phyloP scores from a whole-genome alignment of 53 echinoderm and acorn worm genomes.

The Holothuria scabra region DNA sequence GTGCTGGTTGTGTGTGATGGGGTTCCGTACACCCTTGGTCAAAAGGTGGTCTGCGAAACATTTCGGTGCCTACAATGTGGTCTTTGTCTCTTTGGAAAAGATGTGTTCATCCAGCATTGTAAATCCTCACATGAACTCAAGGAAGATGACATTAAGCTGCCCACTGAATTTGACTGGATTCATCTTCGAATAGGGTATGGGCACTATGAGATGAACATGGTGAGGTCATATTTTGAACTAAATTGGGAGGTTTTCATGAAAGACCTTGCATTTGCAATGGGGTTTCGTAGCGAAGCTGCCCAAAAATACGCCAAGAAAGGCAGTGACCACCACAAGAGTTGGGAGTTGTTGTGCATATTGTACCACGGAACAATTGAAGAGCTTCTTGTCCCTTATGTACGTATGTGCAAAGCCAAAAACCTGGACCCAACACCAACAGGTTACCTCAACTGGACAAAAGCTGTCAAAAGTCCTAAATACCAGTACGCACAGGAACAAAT shows the following conservation, averaged over 20 bases:
- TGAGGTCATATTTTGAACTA: constrained; percentile 58
- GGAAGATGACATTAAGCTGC: background rate
- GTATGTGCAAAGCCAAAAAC: background rate
- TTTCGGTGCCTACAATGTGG: constrained; percentile 45
- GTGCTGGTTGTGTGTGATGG: constrained; percentile 64
- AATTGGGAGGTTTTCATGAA: constrained; percentile 71
- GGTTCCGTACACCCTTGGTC: constrained; percentile 52
- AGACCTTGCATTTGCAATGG: constrained; percentile 63
- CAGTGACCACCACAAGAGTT: constrained; percentile 67
- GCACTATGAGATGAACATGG: constrained; percentile 77
- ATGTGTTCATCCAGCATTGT: background rate
- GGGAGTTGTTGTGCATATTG: constrained; percentile 62
- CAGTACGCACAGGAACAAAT: constrained; percentile 45
- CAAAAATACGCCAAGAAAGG: constrained; percentile 64
- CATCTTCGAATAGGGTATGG: constrained; percentile 65
- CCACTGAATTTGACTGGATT: constrained; percentile 69
- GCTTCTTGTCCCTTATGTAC: constrained; percentile 59
- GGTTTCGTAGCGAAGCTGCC: constrained; percentile 52
- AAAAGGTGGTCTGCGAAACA: constrained; percentile 52
- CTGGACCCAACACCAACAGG: constrained; percentile 24
- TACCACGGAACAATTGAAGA: constrained; percentile 58
- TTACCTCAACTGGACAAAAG: constrained; percentile 43
- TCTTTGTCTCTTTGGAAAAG: constrained; percentile 22
- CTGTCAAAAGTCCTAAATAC: constrained; percentile 45
- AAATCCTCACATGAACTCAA: background rate